A percentile compares a stretch with the other conserved stretches of the same genome.
These are phyloP conservation scores for Aldrovandia affinis DNA, from an alignment of 2,797 vertebrate genomes.

Conservation along the genomic window DNA sequence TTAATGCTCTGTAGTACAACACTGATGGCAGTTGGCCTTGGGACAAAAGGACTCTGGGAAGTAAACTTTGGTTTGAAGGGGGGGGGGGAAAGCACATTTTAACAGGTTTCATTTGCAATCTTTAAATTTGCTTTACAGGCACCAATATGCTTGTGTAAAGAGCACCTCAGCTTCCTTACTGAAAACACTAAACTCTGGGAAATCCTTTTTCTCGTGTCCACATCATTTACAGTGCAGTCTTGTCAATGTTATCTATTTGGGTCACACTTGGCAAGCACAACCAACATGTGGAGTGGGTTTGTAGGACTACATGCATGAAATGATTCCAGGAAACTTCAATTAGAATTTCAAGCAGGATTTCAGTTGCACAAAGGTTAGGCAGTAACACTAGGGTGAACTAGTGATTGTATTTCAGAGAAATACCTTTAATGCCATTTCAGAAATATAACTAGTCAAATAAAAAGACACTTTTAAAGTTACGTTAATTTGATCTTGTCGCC, in stretches of 20 bases:
- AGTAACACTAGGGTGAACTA: not conserved
- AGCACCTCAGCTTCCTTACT: not conserved
- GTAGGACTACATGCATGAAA: not conserved
- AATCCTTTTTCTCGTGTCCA: not conserved
- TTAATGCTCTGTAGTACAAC: not conserved
- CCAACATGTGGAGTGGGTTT: not conserved
- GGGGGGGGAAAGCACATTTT: not conserved
- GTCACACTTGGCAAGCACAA: no score
- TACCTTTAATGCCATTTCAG: not conserved
- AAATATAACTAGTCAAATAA: constrained; percentile 6
- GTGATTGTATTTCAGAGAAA: not conserved
- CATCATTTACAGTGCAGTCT: not conserved
- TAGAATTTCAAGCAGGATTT: not conserved
- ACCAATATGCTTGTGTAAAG: not conserved
- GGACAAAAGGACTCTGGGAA: not conserved
- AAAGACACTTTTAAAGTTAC: not conserved
- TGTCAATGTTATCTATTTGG: not conserved
- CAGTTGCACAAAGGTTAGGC: not conserved
- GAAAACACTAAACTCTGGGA: not conserved
- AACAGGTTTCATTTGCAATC: not conserved
- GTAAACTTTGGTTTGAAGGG: not conserved
- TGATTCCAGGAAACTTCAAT: not conserved
- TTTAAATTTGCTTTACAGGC: constrained; percentile 1
- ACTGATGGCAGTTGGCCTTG: not conserved
- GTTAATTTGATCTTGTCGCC: not conserved